Percentiles rank a stretch among this genome's conserved stretches.
These are phyloP conservation scores for Drosophila quadrilineata DNA, from an alignment of 1,140 invertebrate genomes.

Conservation along the genomic window DNA sequence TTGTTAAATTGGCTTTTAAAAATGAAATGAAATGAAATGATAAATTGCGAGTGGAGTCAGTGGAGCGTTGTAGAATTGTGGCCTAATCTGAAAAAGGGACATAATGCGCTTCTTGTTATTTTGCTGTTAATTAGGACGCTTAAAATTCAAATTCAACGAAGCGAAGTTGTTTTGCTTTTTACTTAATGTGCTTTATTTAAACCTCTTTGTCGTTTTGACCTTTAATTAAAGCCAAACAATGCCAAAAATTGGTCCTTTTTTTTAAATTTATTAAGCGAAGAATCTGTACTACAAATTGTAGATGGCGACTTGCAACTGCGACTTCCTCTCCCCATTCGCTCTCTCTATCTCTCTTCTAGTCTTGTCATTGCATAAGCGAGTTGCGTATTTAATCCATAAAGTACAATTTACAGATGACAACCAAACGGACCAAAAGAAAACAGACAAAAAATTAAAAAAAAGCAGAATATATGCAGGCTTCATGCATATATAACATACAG, in stretches of 20 bases:
- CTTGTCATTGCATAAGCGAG: conserved; percentile 27
- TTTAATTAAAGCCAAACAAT: conserved; percentile 43
- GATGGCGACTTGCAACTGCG: background rate
- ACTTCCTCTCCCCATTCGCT: no score
- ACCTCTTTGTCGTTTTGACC: conserved; percentile 24
- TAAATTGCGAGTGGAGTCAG: background rate
- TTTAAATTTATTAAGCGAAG: no score
- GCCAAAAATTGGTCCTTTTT: no score
- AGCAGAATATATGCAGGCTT: conserved; percentile 1
- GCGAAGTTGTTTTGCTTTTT: conserved; percentile 12
- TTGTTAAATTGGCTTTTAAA: conserved; percentile 7
- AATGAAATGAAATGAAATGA: conserved; percentile 6
- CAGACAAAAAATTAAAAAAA: conserved; percentile 12
- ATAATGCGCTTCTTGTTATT: background rate
- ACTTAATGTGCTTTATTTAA: conserved; percentile 10
- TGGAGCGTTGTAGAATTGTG: no score
- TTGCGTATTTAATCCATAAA: conserved; percentile 68
- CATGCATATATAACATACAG: background rate
- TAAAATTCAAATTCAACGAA: conserved; percentile 21
- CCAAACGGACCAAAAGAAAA: no score
- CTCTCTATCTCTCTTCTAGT: background rate
- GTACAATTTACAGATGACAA: conserved; percentile 66
- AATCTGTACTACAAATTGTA: no score
- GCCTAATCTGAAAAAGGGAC: conserved; percentile 21
- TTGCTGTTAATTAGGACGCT: conserved; percentile 25